These are phyloP conservation scores for Cantharis rufa DNA, from an alignment of 2,888 invertebrate species.

Conservation along the genomic window DNA sequence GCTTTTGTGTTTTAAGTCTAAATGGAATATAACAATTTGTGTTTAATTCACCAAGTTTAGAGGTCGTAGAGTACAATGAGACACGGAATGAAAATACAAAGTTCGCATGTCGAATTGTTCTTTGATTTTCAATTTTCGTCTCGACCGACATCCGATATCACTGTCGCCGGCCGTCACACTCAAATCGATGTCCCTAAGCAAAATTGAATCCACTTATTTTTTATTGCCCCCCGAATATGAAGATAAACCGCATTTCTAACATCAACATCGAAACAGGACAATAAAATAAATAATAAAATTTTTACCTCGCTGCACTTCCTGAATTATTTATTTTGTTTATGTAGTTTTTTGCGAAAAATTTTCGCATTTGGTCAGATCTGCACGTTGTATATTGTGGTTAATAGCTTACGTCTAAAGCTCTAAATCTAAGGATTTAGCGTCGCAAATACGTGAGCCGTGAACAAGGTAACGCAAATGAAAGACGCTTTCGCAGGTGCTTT, in stretches of 20 bases:
- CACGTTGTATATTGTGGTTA: conserved; percentile 6
- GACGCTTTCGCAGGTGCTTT: conserved; percentile 24
- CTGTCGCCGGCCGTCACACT: conserved; percentile 34
- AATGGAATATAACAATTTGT: not conserved
- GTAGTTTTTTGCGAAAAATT: not conserved
- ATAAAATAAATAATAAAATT: not conserved
- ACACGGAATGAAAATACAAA: conserved; percentile 31
- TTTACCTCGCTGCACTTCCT: not conserved
- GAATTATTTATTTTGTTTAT: not conserved
- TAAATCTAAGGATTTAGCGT: conserved; percentile 18
- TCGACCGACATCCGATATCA: conserved; percentile 34
- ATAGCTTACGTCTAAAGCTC: conserved; percentile 18
- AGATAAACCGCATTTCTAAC: not conserved
- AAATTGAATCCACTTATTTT: conserved; percentile 1
- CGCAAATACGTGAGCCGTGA: conserved; percentile 17
- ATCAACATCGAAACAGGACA: not conserved
- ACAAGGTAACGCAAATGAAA: conserved; percentile 27
- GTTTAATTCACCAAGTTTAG: not conserved
- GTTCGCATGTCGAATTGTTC: conserved; percentile 35
- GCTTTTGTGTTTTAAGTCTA: not conserved
- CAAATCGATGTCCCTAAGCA: conserved; percentile 33
- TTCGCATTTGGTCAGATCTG: not conserved
- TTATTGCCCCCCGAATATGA: not conserved
- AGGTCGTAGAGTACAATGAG: conserved; percentile 17
- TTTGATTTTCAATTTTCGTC: conserved; percentile 29